phyloP scores from a whole-genome alignment of 1,140 invertebrate genomes.

The Heliconius hermathena region DNA sequence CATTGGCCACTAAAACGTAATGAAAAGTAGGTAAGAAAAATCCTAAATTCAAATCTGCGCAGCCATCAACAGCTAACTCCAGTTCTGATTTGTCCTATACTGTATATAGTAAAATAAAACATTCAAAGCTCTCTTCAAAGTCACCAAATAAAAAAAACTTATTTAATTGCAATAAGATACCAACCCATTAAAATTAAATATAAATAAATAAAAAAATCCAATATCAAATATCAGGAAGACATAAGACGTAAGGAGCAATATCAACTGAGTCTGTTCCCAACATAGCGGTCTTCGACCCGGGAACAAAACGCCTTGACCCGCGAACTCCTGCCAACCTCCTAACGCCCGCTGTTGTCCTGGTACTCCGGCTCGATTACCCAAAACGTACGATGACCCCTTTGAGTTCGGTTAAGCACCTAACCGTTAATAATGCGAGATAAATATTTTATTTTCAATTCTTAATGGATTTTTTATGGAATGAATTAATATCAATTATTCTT shows the following conservation, averaged over 20 bases:
- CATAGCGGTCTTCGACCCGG: conserved; percentile 67
- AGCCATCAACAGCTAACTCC: no score
- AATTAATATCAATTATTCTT: conserved; percentile 3
- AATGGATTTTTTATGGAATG: not conserved
- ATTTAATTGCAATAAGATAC: not conserved
- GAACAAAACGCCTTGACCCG: conserved; percentile 66
- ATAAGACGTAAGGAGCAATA: conserved; percentile 56
- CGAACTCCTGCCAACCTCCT: conserved; percentile 61
- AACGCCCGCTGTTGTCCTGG: conserved; percentile 57
- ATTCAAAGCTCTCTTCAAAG: not conserved
- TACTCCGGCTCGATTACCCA: conserved; percentile 50
- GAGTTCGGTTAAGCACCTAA: conserved; percentile 22
- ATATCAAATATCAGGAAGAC: conserved; percentile 51
- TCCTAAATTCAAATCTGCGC: no score
- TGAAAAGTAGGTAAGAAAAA: no score
- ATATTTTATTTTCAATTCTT: not conserved
- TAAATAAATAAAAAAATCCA: not conserved
- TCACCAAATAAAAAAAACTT: not conserved
- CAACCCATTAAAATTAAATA: not conserved
- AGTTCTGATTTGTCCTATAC: no score
- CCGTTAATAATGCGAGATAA: not conserved
- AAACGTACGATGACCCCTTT: conserved; percentile 43
- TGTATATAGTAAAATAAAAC: no score
- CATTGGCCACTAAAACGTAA: no score
- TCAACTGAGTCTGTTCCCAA: conserved; percentile 49